These are phyloP conservation scores for Helogale parvula DNA, from an alignment of 2,113 vertebrate genomes.

Conservation along the genomic window DNA sequence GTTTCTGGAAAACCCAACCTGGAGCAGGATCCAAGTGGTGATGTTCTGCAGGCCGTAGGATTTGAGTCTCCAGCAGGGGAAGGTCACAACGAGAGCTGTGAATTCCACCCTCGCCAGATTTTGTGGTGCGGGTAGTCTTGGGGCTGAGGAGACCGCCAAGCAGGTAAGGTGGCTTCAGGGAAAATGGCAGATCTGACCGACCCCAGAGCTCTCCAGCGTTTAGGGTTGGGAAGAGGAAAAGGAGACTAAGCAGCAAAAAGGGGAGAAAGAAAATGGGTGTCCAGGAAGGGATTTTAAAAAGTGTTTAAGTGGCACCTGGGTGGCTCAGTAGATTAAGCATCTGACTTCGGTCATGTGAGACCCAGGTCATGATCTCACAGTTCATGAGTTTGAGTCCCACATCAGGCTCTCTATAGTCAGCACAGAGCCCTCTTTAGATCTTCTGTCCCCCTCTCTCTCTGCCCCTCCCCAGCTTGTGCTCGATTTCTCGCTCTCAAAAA, in stretches of 20 bases:
- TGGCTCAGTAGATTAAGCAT: too few species aligned
- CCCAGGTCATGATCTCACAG: too few species aligned
- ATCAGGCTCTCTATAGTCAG: too few species aligned
- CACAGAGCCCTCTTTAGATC: too few species aligned
- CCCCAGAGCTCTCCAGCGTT: neutral
- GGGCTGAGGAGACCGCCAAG: neutral
- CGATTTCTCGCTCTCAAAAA: too few species aligned
- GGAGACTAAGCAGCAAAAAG: neutral
- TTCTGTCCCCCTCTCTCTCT: too few species aligned
- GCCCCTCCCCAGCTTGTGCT: too few species aligned
- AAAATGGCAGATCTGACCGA: neutral
- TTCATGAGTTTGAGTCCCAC: too few species aligned
- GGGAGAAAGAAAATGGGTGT: neutral
- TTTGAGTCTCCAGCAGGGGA: neutral
- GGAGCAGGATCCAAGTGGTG: neutral
- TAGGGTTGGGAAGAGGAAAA: neutral
- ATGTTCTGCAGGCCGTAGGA: neutral
- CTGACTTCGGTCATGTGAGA: too few species aligned
- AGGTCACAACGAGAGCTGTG: neutral
- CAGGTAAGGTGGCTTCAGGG: neutral
- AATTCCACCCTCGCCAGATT: neutral
- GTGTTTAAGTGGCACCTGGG: neutral
- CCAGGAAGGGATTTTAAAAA: neutral
- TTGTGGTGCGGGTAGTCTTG: neutral
- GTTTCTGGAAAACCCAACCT: neutral